phyloP scores from a whole-genome alignment of 2,888 invertebrate genomes.

The Caenorhabditis wallacei region DNA sequence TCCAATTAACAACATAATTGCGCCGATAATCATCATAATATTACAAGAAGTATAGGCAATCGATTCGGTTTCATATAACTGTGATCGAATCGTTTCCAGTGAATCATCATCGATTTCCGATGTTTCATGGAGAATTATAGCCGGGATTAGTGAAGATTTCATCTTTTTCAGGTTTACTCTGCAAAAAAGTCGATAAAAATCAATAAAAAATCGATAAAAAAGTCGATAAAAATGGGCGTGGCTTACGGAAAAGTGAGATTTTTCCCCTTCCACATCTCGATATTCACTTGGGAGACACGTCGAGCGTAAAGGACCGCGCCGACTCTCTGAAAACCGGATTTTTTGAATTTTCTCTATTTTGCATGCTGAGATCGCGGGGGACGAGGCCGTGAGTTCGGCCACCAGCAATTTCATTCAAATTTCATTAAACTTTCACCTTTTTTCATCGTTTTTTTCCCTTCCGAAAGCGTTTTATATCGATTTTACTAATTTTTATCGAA shows the following conservation, averaged over 20 bases:
- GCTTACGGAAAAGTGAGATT: constrained; percentile 80
- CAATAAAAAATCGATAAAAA: no score
- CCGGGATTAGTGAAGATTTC: constrained; percentile 77
- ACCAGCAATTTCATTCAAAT: no score
- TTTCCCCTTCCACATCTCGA: constrained; percentile 82
- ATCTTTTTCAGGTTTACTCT: constrained; percentile 73
- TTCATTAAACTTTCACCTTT: no score
- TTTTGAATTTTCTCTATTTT: background rate
- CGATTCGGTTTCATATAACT: constrained; percentile 72
- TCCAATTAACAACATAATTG: constrained; percentile 49
- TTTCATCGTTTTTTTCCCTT: no score
- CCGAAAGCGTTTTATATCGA: no score
- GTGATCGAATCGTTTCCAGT: constrained; percentile 70
- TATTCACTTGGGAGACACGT: constrained; percentile 74
- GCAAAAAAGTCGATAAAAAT: no score
- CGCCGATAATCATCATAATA: constrained; percentile 57
- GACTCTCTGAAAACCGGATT: constrained; percentile 59
- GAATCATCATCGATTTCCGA: constrained; percentile 78
- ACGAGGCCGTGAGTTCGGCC: no score
- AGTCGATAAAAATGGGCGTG: background rate
- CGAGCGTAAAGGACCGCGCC: constrained; percentile 73
- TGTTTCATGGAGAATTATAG: constrained; percentile 72
- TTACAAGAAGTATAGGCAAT: constrained; percentile 51
- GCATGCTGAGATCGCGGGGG: no score
- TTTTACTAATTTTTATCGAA: no score